A percentile compares a stretch with the other conserved stretches of the same genome.
These are phyloP conservation scores for Amblyraja radiata DNA, from an alignment of 2,797 vertebrate species.

Conservation along the genomic window DNA sequence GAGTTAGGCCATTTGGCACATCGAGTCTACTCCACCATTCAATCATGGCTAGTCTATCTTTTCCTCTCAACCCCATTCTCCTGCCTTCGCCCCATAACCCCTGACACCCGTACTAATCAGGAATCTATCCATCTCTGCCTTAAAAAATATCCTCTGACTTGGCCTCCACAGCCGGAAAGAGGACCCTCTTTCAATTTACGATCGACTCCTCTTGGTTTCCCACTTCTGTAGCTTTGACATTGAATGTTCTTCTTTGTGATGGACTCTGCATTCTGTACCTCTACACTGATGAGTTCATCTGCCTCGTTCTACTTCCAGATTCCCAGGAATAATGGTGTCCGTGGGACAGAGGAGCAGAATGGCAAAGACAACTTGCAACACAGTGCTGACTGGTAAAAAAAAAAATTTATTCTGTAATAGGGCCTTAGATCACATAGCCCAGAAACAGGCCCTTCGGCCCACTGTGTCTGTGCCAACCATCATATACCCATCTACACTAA, in stretches of 20 bases:
- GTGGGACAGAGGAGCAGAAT: slow-evolving; percentile 50
- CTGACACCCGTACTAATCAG: no score
- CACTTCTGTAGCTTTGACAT: not conserved
- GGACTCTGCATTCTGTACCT: not conserved
- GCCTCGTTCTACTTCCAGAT: not conserved
- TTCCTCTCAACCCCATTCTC: no score
- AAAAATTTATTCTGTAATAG: not conserved
- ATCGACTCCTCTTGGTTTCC: not conserved
- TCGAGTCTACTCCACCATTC: no score
- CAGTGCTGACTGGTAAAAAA: slow-evolving; percentile 60
- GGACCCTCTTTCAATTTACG: not conserved
- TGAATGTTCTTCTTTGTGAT: not conserved
- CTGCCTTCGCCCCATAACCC: no score
- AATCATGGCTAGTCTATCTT: no score
- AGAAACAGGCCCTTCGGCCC: not conserved
- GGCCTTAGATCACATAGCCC: not conserved
- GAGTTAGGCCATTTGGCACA: no score
- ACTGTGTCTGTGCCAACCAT: no score
- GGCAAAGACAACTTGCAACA: slow-evolving; percentile 63
- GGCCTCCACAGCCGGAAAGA: not conserved
- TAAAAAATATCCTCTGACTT: no score
- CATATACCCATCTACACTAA: no score
- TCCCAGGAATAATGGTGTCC: not conserved
- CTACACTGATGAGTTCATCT: no score
- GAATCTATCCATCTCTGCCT: no score